These are phyloP conservation scores for Zosterops lateralis DNA, from an alignment of 2,113 vertebrate species.

Conservation along the genomic window DNA sequence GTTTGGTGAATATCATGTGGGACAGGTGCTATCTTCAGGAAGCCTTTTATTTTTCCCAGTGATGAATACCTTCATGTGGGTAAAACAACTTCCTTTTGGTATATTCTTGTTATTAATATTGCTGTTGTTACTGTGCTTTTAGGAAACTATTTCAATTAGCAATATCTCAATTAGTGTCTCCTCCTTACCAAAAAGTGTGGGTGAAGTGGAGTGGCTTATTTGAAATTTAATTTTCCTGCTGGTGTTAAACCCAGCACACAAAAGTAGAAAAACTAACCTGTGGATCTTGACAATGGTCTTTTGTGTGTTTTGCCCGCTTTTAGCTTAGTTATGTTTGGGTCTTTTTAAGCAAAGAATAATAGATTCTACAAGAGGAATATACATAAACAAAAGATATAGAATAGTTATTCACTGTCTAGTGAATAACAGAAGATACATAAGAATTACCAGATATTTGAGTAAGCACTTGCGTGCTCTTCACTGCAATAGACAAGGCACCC, in stretches of 20 bases:
- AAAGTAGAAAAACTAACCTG: not conserved
- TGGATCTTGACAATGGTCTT: not conserved
- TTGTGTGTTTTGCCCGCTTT: not conserved
- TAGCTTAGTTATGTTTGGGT: not conserved
- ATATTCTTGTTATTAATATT: not conserved
- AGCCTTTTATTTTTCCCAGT: not conserved
- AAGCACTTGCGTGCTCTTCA: not conserved
- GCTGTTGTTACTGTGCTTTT: not conserved
- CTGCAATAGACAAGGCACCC: not conserved
- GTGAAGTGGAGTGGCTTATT: not conserved
- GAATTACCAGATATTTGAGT: not conserved
- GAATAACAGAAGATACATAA: not conserved
- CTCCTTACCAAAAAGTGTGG: not conserved
- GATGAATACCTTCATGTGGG: not conserved
- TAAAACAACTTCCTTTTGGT: not conserved
- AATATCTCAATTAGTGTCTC: not conserved
- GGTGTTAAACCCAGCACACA: not conserved
- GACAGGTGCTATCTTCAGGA: not conserved
- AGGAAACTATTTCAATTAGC: not conserved
- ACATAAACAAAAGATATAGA: not conserved
- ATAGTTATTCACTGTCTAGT: not conserved
- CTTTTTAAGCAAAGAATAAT: not conserved
- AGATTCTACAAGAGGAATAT: not conserved
- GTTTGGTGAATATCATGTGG: not conserved
- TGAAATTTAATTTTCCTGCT: not conserved